phyloP scores from a whole-genome alignment of 2,113 vertebrate species.

The Centropus unirufus region DNA sequence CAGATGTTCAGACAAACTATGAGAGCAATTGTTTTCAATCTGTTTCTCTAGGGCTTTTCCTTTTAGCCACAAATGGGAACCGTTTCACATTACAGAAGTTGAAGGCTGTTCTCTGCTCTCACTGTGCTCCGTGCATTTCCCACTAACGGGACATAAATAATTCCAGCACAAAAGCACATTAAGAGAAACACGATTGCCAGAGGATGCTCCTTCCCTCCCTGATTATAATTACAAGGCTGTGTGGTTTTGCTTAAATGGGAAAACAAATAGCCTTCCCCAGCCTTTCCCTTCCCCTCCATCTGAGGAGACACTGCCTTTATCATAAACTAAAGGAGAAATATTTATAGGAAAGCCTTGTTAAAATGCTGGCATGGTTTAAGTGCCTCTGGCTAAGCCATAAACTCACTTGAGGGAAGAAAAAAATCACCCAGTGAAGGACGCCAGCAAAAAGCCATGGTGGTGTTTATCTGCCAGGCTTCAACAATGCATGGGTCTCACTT shows the following conservation, averaged over 20 bases:
- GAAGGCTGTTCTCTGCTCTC: slow-evolving; percentile 14
- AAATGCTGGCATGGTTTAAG: not conserved
- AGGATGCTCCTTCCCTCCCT: slow-evolving; percentile 28
- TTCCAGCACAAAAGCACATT: slow-evolving; percentile 22
- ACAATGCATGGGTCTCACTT: not conserved
- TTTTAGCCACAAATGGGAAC: slow-evolving; percentile 21
- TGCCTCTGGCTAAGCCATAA: not conserved
- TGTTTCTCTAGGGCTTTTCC: not conserved
- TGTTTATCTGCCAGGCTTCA: not conserved
- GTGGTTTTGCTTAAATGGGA: slow-evolving; percentile 43
- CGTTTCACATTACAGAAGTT: not conserved
- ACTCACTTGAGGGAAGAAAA: not conserved
- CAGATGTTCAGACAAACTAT: not conserved
- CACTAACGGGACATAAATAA: slow-evolving; percentile 36
- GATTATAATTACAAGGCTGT: not conserved
- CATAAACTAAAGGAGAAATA: slow-evolving; percentile 41
- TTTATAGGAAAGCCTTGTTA: slow-evolving; percentile 45
- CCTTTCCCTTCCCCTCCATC: not conserved
- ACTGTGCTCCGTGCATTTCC: slow-evolving; percentile 13
- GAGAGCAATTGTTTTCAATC: not conserved
- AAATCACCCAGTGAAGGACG: slow-evolving; percentile 7
- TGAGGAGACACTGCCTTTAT: not conserved
- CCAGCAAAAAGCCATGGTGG: slow-evolving; percentile 5
- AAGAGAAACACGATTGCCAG: not conserved
- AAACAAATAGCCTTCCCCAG: slow-evolving; percentile 41